Conservation (phyloP, 1,140 invertebrate genomes). For the Bradynema listronoti region DNA sequence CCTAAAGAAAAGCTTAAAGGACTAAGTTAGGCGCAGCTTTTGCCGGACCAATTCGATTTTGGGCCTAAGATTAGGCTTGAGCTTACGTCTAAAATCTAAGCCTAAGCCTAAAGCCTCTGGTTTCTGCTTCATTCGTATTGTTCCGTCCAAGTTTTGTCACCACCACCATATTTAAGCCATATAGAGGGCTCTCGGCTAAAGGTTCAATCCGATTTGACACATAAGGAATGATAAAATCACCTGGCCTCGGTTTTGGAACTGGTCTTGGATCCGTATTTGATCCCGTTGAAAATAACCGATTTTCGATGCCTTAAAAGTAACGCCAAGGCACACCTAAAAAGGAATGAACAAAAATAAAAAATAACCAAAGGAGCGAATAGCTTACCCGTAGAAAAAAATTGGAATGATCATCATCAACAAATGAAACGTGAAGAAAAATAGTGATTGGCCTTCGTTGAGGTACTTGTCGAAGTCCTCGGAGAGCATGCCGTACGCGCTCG, state of each 20-base stretch:
- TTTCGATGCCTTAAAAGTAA: slow-evolving; percentile 23
- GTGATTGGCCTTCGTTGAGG: slow-evolving; percentile 43
- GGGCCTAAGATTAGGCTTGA: no score
- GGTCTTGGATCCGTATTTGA: slow-evolving; percentile 16
- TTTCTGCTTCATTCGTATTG: no score
- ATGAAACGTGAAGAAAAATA: slow-evolving; percentile 50
- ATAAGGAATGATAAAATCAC: slow-evolving; percentile 11
- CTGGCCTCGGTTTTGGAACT: slow-evolving; percentile 21
- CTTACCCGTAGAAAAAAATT: slow-evolving; percentile 44
- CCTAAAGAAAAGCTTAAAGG: no score
- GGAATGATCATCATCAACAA: slow-evolving; percentile 47
- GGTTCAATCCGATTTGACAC: no score
- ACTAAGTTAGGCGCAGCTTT: no score
- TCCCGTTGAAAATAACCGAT: slow-evolving; percentile 18
- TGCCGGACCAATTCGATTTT: no score
- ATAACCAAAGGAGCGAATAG: slow-evolving; percentile 5
- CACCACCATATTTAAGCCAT: no score
- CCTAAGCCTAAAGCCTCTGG: no score
- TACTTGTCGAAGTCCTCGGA: slow-evolving; percentile 48
- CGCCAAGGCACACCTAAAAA: slow-evolving; percentile 28
- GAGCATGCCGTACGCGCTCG: slow-evolving; percentile 48
- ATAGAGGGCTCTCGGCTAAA: no score
- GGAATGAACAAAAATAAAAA: not conserved
- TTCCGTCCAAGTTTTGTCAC: no score
- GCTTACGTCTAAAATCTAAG: no score